Conservation (phyloP, 2,797 vertebrate genomes). For the Ispidina lecontei region DNA sequence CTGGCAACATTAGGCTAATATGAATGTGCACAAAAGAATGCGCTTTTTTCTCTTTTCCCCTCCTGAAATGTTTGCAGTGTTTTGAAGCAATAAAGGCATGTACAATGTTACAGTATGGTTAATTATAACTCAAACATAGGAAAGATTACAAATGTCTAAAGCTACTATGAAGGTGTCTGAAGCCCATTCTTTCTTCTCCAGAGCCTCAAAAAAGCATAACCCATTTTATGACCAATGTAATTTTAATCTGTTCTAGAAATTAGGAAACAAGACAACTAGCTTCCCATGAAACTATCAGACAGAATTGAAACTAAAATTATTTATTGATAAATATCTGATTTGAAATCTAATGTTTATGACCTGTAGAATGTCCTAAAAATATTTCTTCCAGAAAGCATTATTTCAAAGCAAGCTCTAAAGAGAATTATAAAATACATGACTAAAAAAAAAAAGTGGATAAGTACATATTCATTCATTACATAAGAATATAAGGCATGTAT, state of each 20-base stretch:
- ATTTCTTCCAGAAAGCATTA: not conserved
- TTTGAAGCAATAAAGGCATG: not conserved
- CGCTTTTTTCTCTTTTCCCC: not conserved
- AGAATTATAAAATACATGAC: not conserved
- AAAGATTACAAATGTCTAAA: not conserved
- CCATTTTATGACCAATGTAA: not conserved
- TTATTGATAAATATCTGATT: not conserved
- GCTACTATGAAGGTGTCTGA: not conserved
- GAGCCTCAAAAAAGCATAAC: not conserved
- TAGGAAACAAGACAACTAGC: not conserved
- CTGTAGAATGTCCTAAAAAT: not conserved
- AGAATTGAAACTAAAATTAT: not conserved
- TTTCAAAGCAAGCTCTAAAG: not conserved
- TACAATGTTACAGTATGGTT: not conserved
- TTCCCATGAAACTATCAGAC: not conserved
- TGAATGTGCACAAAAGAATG: not conserved
- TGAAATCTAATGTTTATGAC: not conserved
- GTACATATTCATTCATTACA: not conserved
- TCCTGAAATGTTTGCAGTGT: not conserved
- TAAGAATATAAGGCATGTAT: not conserved
- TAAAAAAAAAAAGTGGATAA: not conserved
- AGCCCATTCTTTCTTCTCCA: not conserved
- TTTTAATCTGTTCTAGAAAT: not conserved
- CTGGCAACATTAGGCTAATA: not conserved
- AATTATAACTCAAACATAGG: not conserved